Percentiles rank a stretch among this genome's conserved stretches.
These are phyloP conservation scores for Oegoconia quadripuncta DNA, from an alignment of 2,888 invertebrate species.

Conservation along the genomic window DNA sequence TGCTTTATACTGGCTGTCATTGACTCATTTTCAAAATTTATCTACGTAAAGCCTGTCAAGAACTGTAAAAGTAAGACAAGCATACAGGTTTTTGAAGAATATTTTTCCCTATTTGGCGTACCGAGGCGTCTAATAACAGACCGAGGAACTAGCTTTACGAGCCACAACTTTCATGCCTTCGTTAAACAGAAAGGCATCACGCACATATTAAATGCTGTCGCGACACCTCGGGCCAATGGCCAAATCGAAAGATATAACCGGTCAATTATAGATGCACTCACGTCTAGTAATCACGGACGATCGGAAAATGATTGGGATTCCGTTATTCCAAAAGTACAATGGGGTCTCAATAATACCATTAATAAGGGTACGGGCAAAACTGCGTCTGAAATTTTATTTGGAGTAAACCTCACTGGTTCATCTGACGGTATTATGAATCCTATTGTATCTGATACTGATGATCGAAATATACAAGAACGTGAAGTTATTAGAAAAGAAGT, in stretches of 20 bases:
- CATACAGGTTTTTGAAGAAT: constrained; percentile 3
- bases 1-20: constrained; percentile 17
- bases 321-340: constrained; percentile 2
- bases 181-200: neutral
- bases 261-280: constrained; percentile 5
- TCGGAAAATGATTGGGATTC: constrained; percentile 5
- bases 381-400: constrained; percentile 5
- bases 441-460: constrained; percentile 9
- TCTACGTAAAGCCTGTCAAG: constrained; percentile 17
- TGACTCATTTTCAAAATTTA: constrained; percentile 21
- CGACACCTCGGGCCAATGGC: constrained; percentile 16
- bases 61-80: constrained; percentile 11
- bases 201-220: constrained; percentile 2
- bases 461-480: constrained; percentile 4
- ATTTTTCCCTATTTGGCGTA: constrained; percentile 8
- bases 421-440: constrained; percentile 13
- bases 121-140: constrained; percentile 6
- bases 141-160: constrained; percentile 7
- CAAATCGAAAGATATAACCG: too few species aligned
- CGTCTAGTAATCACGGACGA: neutral
- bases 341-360: too few species aligned
- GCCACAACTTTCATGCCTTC: neutral
- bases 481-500: too few species aligned
- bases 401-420: constrained; percentile 12
- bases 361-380: neutral